These are phyloP conservation scores for Cygnus atratus DNA, from an alignment of 2,113 vertebrate species.

Conservation along the genomic window DNA sequence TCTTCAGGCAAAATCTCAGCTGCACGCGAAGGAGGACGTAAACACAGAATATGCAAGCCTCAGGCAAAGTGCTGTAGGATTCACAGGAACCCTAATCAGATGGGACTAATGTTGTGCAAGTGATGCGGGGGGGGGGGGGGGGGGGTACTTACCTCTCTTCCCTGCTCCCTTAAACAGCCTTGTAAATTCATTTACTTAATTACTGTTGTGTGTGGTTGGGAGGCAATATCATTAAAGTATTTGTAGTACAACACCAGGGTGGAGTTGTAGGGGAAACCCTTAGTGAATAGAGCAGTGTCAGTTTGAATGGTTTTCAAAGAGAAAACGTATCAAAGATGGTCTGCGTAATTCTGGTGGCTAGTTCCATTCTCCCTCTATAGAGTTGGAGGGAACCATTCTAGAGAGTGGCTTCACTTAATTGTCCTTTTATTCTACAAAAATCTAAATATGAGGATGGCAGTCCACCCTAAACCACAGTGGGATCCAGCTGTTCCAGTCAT, in stretches of 20 bases:
- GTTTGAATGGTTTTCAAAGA: background rate
- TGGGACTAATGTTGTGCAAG: background rate
- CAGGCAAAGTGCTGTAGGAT: background rate
- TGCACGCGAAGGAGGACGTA: background rate
- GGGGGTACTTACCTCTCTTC: background rate
- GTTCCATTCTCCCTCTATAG: background rate
- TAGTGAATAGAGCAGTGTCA: background rate
- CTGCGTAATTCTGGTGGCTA: background rate
- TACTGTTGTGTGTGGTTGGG: background rate
- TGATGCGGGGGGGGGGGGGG: background rate
- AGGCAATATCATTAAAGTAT: background rate
- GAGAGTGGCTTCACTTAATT: background rate
- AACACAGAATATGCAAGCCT: background rate
- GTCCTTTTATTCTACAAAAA: background rate
- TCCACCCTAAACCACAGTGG: background rate
- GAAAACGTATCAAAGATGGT: background rate
- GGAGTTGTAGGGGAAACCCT: background rate
- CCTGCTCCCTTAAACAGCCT: background rate
- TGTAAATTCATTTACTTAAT: constrained; percentile 39
- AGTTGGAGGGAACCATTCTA: background rate
- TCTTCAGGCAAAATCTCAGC: background rate
- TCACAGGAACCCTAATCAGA: background rate
- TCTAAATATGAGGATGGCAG: background rate
- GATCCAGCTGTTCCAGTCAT: background rate
- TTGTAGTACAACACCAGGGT: background rate